These are phyloP conservation scores for Cyprichromis sp. DNA, from an alignment of 2,113 vertebrate species.

Conservation along the genomic window DNA sequence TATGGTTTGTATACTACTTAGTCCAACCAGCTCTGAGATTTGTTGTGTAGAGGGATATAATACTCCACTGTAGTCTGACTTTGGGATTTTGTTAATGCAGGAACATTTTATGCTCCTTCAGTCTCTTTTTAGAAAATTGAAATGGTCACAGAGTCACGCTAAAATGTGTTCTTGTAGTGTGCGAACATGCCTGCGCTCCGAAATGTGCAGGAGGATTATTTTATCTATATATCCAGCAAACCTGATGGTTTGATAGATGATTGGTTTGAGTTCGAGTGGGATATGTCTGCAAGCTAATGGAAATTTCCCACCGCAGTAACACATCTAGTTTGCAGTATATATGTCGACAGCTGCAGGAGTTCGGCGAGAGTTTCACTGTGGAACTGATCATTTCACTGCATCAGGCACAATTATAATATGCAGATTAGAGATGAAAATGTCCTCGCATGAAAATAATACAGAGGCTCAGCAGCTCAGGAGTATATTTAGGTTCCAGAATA, in stretches of 20 bases:
- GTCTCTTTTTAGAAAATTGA: not conserved
- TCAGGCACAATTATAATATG: not conserved
- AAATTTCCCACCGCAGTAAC: not conserved
- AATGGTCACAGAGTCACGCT: not conserved
- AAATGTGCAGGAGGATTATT: not conserved
- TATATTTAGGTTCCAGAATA: not conserved
- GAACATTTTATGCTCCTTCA: not conserved
- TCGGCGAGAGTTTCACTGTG: not conserved
- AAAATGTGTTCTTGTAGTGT: not conserved
- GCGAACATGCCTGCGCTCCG: not conserved
- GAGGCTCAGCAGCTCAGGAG: not conserved
- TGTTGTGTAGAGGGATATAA: not conserved
- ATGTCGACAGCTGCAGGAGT: not conserved
- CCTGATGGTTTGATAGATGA: not conserved
- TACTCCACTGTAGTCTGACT: not conserved
- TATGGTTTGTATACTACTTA: not conserved
- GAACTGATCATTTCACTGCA: not conserved
- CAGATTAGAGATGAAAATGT: conserved; percentile 6
- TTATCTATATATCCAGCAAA: not conserved
- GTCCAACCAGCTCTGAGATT: not conserved
- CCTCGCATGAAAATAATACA: not conserved
- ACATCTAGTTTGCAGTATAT: not conserved
- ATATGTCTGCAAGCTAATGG: not conserved
- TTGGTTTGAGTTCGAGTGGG: not conserved
- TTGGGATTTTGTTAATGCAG: not conserved